phyloP scores from a whole-genome alignment of 2,888 invertebrate species.

The Pterobdella sp. region DNA sequence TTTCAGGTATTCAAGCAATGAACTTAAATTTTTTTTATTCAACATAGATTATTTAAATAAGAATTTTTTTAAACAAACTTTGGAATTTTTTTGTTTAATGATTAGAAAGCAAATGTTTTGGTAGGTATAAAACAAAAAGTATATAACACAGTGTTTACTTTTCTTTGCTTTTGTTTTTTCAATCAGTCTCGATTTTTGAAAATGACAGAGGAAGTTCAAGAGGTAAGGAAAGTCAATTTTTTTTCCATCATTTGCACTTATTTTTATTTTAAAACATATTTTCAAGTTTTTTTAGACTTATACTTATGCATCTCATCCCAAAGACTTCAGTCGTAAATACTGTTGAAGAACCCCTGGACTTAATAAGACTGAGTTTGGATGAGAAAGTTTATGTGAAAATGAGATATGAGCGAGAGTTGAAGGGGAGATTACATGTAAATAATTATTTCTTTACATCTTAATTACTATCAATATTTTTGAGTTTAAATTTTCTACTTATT shows the following conservation, averaged over 20 bases:
- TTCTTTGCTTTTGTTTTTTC: background rate
- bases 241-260: background rate
- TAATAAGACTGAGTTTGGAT: constrained; percentile 90
- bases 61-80: background rate
- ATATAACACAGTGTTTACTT: too few relatives aligned
- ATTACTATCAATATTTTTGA: too few relatives aligned
- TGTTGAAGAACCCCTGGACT: constrained; percentile 92
- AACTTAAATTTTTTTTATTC: background rate
- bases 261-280: constrained; percentile 1
- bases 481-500: background rate
- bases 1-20: constrained; percentile 10
- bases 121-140: too few relatives aligned
- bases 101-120: background rate
- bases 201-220: constrained; percentile 19
- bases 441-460: too few relatives aligned
- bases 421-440: constrained; percentile 81
- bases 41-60: background rate
- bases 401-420: constrained; percentile 93
- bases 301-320: background rate
- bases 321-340: constrained; percentile 54
- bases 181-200: background rate
- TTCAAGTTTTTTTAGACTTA: background rate
- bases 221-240: background rate
- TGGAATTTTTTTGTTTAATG: background rate
- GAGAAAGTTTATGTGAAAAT: constrained; percentile 98